These are phyloP conservation scores for Chondrilla cf. caribensis DNA, from an alignment of 37 sponge, comb jelly and placozoan species.

Conservation along the genomic window DNA sequence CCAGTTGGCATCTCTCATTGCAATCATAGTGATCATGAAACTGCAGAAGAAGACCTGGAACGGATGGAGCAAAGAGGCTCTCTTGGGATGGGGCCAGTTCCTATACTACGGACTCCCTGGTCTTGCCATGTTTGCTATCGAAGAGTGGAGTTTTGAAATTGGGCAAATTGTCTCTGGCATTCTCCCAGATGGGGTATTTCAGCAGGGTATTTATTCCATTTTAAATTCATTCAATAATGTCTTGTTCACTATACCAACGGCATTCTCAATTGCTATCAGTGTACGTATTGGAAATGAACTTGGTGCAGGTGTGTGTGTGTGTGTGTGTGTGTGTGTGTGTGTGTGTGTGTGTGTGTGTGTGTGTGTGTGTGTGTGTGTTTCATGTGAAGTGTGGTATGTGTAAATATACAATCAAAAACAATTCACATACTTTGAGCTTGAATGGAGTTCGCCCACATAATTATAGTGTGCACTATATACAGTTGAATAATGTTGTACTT, in stretches of 20 bases:
- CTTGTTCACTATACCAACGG: slow-evolving; percentile 14
- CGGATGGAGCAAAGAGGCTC: slow-evolving; percentile 18
- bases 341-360: no score
- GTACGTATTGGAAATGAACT: slow-evolving; percentile 31
- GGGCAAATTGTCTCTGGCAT: slow-evolving; percentile 11
- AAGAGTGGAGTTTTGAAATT: slow-evolving; percentile 41
- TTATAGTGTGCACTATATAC: no score
- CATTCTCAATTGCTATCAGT: slow-evolving; percentile 24
- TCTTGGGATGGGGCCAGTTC: slow-evolving; percentile 21
- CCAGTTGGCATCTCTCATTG: background rate
- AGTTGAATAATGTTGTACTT: no score
- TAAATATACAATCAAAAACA: no score
- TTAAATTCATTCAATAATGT: background rate
- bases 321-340: no score
- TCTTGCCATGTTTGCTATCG: slow-evolving; percentile 25
- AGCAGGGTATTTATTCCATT: slow-evolving; percentile 30
- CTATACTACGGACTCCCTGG: slow-evolving; percentile 27
- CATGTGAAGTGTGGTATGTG: no score
- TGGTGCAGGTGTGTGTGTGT: slow-evolving; percentile 16
- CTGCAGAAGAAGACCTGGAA: slow-evolving; percentile 17
- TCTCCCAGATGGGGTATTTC: background rate
- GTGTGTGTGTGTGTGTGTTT: no score
- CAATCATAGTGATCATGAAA: background rate
- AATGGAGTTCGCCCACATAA: no score
- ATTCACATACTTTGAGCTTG: no score